These are phyloP conservation scores for Chironex yamaguchii DNA, from an alignment of 30 jellyfish, hydroid and myxozoan genomes.

Conservation along the genomic window DNA sequence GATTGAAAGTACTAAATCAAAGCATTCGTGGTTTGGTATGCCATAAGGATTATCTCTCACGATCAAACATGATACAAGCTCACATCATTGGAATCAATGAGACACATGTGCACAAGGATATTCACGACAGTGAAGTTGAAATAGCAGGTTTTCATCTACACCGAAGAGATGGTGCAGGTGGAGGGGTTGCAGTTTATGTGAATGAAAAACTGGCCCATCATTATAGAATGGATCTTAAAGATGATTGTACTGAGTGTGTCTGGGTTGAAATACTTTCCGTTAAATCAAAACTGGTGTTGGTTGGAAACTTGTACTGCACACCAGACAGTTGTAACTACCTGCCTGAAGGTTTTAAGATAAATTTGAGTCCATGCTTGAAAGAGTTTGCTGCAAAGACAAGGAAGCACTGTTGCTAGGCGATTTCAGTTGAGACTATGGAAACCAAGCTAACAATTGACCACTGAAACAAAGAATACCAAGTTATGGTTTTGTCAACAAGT, in stretches of 20 bases:
- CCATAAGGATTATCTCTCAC: constrained; percentile 13
- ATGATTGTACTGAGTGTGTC: no score
- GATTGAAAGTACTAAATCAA: constrained; percentile 14
- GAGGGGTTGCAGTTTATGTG: no score
- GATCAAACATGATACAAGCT: constrained; percentile 13
- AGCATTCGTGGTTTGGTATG: constrained; percentile 6
- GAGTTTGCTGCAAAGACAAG: constrained; percentile 22
- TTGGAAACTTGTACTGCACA: constrained; percentile 66
- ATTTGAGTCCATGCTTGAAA: constrained; percentile 49
- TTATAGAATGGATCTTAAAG: no score
- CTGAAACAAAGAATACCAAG: constrained; percentile 4
- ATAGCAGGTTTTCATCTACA: constrained; percentile 6
- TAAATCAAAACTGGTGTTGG: no score
- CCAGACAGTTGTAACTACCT: constrained; percentile 13
- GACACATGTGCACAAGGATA: constrained; percentile 10
- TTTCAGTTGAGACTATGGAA: constrained; percentile 44
- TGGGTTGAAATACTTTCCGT: no score
- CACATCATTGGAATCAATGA: neutral
- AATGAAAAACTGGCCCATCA: no score
- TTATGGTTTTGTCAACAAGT: constrained; percentile 20
- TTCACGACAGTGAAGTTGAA: constrained; percentile 28
- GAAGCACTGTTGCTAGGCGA: constrained; percentile 69
- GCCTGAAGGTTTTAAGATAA: constrained; percentile 8
- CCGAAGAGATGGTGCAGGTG: constrained; percentile 4
- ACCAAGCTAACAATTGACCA: constrained; percentile 6